Base-by-base conservation (phyloP, 1,140 invertebrate species). In the Trichonephila clavata region DNA sequence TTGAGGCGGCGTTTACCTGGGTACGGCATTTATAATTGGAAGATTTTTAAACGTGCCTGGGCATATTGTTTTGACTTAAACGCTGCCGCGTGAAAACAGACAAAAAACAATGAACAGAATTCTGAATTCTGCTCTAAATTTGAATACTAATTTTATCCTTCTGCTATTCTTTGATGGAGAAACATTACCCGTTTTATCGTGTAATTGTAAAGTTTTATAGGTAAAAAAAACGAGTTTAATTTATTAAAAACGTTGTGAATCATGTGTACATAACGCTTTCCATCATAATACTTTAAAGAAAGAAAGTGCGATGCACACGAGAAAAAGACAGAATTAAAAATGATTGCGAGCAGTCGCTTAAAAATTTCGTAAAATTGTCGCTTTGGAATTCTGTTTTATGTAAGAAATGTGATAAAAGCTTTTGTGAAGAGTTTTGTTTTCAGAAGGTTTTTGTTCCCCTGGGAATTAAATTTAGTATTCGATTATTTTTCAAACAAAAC, bases 1-100 rank as follows among this genome's bases (percentile, higher is more conserved):
- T 32, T 39, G 71, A 77, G 13, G 84, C n/a, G 57, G 50, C 39
- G 68, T 68, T 88, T 24, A 18, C 18, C 10, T 24, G 5, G 32
- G 14, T 27, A 50, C 71, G 65, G 65, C 59, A 90, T 90, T 90
- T 90, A 90, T 90, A 90, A 90, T 90, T 90, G 89, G 71, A 57
- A 59, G 87, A 61, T 59, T 90, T 81, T 90, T 81, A 77, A 81
- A 60, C 89, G 71, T 90, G 89, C 27, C 68, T 32, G 3, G 24
- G 88, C 88, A 80, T 80, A 50, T 27, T 24, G 21, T 90, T 90
- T 32, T 21, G 50, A 57, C 43, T 90, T 80, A 80, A 90, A 63
- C 80, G 27, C 13, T 32, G 27, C 18, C 39, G 20, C 86, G 18
- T 32, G 27, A 14, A 71, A 71, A 27, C 8, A 24, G 14, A 18